A percentile compares a stretch with the other conserved stretches of the same genome.
Conservation (phyloP, 2,797 vertebrate species). For the Thamnophis elegans region DNA sequence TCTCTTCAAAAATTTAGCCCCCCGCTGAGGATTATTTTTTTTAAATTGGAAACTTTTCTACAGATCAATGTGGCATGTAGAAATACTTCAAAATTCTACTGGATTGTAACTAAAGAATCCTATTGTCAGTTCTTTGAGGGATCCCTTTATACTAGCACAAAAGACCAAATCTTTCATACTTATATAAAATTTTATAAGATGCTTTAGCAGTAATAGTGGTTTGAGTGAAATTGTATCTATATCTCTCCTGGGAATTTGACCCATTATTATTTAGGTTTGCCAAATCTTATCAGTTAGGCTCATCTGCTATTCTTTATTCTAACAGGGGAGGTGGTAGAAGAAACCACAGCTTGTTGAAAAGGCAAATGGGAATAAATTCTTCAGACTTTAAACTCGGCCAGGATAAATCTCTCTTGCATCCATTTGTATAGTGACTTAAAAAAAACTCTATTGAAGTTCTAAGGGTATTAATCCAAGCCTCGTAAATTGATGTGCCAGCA, state of each 20-base stretch:
- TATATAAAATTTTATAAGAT: background rate
- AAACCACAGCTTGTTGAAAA: background rate
- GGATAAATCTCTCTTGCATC: background rate
- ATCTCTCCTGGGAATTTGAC: background rate
- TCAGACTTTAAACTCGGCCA: slow-evolving; percentile 7
- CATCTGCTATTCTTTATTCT: background rate
- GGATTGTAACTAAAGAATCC: background rate
- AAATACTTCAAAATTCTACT: background rate
- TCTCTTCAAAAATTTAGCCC: background rate
- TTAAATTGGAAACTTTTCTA: background rate
- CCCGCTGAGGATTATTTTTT: background rate
- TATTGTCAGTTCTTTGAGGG: background rate
- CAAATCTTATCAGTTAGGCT: background rate
- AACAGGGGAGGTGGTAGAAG: background rate
- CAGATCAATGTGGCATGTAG: background rate
- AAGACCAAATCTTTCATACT: background rate
- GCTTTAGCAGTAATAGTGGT: background rate
- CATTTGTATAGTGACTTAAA: slow-evolving; percentile 2
- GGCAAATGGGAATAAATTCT: background rate
- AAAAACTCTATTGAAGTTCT: background rate
- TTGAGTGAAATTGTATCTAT: background rate
- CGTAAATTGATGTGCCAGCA: slow-evolving; percentile 1
- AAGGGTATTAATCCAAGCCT: background rate
- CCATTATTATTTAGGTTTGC: background rate
- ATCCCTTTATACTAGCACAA: background rate